phyloP scores from a whole-genome alignment of 2,888 invertebrate genomes.

The Leptinotarsa tumamoca region DNA sequence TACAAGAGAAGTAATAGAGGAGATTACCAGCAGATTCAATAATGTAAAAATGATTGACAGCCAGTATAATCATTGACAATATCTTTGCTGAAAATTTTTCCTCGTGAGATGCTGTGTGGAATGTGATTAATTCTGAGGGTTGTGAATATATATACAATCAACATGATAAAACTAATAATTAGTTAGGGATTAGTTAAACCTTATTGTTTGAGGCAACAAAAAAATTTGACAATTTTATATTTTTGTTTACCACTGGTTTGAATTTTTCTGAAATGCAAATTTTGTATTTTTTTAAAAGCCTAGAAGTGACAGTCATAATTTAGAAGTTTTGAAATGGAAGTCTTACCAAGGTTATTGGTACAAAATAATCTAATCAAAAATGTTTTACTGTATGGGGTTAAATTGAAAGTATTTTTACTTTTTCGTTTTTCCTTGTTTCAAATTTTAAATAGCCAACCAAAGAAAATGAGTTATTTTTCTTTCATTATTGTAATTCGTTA shows the following conservation, averaged over 20 bases:
- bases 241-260: too few relatives aligned
- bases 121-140: not conserved
- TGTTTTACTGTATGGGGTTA: not conserved
- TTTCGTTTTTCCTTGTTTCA: not conserved
- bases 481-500: constrained; percentile 2
- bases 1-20: constrained; percentile 40
- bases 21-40: constrained; percentile 35
- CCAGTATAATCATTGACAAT: constrained; percentile 28
- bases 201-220: not conserved
- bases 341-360: too few relatives aligned
- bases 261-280: too few relatives aligned
- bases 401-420: not conserved
- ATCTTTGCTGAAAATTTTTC: not conserved
- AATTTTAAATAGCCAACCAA: not conserved
- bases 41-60: constrained; percentile 32
- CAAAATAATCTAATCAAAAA: too few relatives aligned
- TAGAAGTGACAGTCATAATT: too few relatives aligned
- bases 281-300: too few relatives aligned
- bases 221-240: too few relatives aligned
- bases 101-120: not conserved
- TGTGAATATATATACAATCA: not conserved
- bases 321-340: too few relatives aligned
- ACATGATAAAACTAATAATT: not conserved
- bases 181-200: not conserved
- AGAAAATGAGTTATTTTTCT: not conserved